Conservation (phyloP, 2,113 vertebrate genomes). For the Erythrolamprus reginae region DNA sequence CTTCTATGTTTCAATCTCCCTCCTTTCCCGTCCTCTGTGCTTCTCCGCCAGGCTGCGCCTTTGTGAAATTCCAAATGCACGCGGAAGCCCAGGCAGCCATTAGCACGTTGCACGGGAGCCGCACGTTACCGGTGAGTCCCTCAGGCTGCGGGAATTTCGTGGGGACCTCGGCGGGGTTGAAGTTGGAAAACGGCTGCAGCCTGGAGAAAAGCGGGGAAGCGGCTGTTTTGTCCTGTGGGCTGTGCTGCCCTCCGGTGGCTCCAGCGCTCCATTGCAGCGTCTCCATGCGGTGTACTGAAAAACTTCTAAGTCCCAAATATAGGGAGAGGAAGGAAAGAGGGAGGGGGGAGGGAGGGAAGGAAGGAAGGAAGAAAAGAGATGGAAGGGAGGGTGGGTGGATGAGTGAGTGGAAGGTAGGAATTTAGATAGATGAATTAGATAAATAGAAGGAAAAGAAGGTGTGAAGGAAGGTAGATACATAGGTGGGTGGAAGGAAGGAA, state of each 20-base stretch:
- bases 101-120: slow-evolving; percentile 86
- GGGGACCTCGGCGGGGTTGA: accelerated
- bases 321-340: not conserved
- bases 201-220: no score
- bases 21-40: not conserved
- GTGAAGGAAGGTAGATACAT: no score
- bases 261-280: accelerated
- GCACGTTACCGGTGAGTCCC: slow-evolving; percentile 83
- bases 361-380: not conserved
- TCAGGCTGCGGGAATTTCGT: no score
- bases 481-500: not conserved
- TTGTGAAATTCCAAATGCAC: slow-evolving; percentile 89
- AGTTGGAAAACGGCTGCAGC: not conserved
- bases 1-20: no score
- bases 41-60: slow-evolving; percentile 77
- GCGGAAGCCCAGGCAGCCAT: slow-evolving; percentile 88
- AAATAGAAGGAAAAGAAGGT: no score
- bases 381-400: no score
- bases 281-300: not conserved
- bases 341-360: not conserved
- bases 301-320: accelerated
- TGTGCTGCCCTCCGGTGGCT: not conserved
- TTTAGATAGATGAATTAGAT: no score
- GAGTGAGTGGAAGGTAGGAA: no score
- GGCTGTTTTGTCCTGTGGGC: accelerated